Evolutionary conservation across 2,888 invertebrate species (phyloP).

Genomic region (Nomada fabriciana): DNA sequence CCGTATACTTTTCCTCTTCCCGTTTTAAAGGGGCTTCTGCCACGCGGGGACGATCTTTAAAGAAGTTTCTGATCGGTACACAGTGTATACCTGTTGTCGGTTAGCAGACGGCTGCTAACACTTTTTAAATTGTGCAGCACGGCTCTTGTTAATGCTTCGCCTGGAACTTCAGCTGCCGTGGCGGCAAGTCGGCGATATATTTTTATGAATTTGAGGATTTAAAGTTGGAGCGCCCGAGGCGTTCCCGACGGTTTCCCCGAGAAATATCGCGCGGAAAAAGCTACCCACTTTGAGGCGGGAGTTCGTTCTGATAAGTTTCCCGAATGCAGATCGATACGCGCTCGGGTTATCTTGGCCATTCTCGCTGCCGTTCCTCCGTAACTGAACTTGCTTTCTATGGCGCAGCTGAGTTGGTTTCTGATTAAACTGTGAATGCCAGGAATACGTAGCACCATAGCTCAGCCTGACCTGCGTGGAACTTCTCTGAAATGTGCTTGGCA

Average conservation of each 20-base stretch:
- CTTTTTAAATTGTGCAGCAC: background rate
- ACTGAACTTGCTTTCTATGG: slow-evolving; percentile 69
- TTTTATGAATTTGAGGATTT: slow-evolving; percentile 9
- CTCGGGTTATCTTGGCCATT: slow-evolving; percentile 52
- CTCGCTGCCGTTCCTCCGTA: slow-evolving; percentile 58
- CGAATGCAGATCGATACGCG: slow-evolving; percentile 62
- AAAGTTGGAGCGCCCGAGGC: slow-evolving; percentile 1
- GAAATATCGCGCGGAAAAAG: slow-evolving; percentile 20
- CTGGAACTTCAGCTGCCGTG: no score
- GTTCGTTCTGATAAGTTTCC: slow-evolving; percentile 54
- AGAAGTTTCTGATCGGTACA: slow-evolving; percentile 30
- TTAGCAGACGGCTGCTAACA: background rate
- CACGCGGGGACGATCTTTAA: background rate
- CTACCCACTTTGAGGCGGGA: background rate
- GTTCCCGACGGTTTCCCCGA: no score
- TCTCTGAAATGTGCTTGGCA: slow-evolving; percentile 63
- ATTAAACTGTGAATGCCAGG: slow-evolving; percentile 79
- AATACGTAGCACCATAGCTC: slow-evolving; percentile 75
- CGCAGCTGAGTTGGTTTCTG: slow-evolving; percentile 76
- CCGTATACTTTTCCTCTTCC: background rate
- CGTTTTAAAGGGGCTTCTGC: slow-evolving; percentile 18
- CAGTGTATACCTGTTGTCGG: slow-evolving; percentile 8
- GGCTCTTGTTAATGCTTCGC: background rate
- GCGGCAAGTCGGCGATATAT: background rate
- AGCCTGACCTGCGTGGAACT: slow-evolving; percentile 63